Conservation (phyloP, 2,888 invertebrate species). For the Trachelus troglodyta region DNA sequence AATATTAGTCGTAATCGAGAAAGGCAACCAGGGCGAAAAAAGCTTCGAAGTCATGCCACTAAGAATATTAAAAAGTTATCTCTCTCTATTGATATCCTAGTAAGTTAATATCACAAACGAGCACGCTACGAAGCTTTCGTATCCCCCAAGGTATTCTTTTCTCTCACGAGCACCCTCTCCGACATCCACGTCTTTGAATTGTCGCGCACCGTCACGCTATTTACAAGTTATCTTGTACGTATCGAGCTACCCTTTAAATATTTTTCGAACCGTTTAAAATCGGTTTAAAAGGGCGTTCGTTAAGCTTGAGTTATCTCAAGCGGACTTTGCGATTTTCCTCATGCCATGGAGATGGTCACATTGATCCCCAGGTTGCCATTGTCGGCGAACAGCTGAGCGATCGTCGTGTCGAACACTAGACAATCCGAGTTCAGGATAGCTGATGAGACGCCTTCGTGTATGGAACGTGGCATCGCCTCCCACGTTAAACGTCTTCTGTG, state of each 20-base stretch:
- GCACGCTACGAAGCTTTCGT: constrained; percentile 41
- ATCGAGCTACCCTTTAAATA: not conserved
- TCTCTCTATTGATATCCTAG: constrained; percentile 15
- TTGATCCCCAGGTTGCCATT: constrained; percentile 99
- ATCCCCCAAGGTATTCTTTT: constrained; percentile 1
- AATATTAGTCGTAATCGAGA: no score
- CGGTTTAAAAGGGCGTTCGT: constrained; percentile 28
- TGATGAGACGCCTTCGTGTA: constrained; percentile 98
- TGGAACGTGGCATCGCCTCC: constrained; percentile 99
- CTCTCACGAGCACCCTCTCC: not conserved
- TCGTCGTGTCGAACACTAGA: constrained; percentile 97
- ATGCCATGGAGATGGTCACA: constrained; percentile 96
- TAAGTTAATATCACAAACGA: constrained; percentile 40
- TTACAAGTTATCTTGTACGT: not conserved
- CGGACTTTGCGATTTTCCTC: constrained; percentile 59
- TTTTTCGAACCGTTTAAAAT: not conserved
- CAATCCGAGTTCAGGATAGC: constrained; percentile 99
- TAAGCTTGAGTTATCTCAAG: constrained; percentile 35
- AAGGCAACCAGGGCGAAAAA: no score
- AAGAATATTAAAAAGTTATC: no score
- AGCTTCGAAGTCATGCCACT: no score
- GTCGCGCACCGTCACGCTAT: no score
- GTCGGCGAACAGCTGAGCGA: constrained; percentile 98
- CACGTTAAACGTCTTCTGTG: constrained; percentile 94
- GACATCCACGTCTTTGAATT: no score